Conservation (phyloP, 64 coral and sea anemone species). For the Stylophora pistillata region DNA sequence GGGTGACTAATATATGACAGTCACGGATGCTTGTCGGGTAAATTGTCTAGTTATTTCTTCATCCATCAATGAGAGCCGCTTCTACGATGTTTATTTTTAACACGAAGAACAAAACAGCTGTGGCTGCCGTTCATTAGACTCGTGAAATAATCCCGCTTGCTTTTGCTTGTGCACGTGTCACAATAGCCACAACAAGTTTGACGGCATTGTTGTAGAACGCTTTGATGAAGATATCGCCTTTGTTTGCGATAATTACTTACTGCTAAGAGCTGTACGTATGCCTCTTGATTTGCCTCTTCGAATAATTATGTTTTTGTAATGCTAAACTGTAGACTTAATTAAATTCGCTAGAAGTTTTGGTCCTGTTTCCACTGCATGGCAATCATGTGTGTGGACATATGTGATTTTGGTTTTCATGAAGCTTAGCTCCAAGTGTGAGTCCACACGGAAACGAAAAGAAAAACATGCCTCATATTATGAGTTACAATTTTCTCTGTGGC, state of each 20-base stretch:
- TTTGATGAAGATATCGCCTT: not conserved
- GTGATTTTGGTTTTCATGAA: no score
- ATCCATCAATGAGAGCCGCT: no score
- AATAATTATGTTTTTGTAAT: not conserved
- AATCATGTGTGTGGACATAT: not conserved
- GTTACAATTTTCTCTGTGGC: no score
- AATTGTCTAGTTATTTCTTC: no score
- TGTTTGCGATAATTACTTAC: not conserved
- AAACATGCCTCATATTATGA: no score
- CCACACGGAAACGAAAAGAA: no score
- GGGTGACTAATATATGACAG: no score
- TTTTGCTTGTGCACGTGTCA: not conserved
- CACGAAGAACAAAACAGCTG: no score
- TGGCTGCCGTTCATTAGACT: not conserved
- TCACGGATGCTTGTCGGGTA: no score
- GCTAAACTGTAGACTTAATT: not conserved
- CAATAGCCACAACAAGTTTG: not conserved
- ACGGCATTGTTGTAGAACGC: not conserved
- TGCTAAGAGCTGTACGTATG: not conserved
- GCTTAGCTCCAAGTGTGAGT: no score
- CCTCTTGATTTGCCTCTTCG: not conserved
- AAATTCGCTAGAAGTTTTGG: not conserved
- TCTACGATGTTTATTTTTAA: no score
- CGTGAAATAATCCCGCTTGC: not conserved
- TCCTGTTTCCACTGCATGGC: not conserved